These are phyloP conservation scores for Luffia ferchaultella DNA, from an alignment of 2,888 invertebrate species.

Conservation along the genomic window DNA sequence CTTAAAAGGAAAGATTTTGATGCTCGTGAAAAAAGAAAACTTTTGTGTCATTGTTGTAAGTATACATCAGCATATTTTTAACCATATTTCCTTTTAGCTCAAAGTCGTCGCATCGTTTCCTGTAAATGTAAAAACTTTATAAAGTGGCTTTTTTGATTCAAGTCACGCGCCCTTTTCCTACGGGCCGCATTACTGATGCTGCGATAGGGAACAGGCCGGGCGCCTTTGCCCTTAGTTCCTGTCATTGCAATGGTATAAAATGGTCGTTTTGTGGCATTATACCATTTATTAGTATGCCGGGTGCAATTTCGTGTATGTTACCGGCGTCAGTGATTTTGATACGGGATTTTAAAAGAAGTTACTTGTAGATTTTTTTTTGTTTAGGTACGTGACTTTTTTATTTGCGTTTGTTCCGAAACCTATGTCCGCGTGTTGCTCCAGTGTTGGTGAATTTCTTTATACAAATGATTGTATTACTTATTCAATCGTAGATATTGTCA, in stretches of 20 bases:
- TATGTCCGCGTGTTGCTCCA: too few relatives aligned
- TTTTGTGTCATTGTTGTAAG: too few relatives aligned
- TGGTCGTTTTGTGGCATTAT: conserved; percentile 4
- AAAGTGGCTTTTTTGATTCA: conserved; percentile 23
- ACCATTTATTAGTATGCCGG: conserved; percentile 7
- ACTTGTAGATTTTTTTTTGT: too few relatives aligned
- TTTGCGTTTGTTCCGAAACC: too few relatives aligned
- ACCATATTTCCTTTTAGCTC: too few relatives aligned
- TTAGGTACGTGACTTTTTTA: too few relatives aligned
- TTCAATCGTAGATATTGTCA: too few relatives aligned
- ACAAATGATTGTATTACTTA: too few relatives aligned
- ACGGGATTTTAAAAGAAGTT: background rate
- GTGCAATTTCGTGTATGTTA: background rate
- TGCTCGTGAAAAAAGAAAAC: background rate
- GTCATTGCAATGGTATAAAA: background rate
- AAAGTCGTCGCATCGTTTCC: background rate
- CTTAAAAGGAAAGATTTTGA: background rate
- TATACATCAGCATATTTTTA: background rate
- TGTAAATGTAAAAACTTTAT: background rate
- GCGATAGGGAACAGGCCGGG: conserved; percentile 34
- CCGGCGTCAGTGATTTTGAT: conserved; percentile 2
- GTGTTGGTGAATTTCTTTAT: too few relatives aligned
- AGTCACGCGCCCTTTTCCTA: conserved; percentile 44
- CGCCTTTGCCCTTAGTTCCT: background rate
- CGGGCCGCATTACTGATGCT: conserved; percentile 38